These are phyloP conservation scores for Dryadula phaetusa DNA, from an alignment of 2,888 invertebrate species.

Conservation along the genomic window DNA sequence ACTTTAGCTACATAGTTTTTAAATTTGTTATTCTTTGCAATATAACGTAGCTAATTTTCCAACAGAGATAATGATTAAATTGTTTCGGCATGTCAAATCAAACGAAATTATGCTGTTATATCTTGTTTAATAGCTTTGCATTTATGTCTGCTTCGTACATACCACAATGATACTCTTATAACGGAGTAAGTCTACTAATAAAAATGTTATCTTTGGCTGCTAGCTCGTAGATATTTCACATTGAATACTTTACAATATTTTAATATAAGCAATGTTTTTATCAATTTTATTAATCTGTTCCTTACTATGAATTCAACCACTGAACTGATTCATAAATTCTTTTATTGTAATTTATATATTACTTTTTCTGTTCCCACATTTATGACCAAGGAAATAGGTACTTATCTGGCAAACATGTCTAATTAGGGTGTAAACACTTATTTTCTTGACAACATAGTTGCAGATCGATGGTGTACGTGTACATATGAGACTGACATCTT, in stretches of 20 bases:
- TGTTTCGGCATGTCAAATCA: constrained; percentile 84
- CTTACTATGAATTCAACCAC: background rate
- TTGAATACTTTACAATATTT: background rate
- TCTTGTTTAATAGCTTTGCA: constrained; percentile 79
- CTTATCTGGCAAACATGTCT: constrained; percentile 34
- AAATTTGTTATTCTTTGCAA: constrained; percentile 49
- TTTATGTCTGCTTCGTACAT: constrained; percentile 72
- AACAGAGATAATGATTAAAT: constrained; percentile 81
- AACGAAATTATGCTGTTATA: constrained; percentile 84
- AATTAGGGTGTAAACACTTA: constrained; percentile 39
- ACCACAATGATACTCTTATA: constrained; percentile 64
- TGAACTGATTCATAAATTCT: background rate
- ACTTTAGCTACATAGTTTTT: constrained; percentile 54
- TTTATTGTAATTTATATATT: background rate
- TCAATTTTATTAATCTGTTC: no score
- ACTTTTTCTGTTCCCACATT: background rate
- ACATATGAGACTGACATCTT: constrained; percentile 33
- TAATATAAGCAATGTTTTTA: background rate
- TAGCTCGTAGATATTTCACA: background rate
- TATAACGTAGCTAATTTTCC: constrained; percentile 64
- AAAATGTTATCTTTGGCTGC: constrained; percentile 51
- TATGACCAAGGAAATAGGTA: constrained; percentile 26
- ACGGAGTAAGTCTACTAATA: constrained; percentile 70
- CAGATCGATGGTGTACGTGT: constrained; percentile 28
- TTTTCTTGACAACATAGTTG: constrained; percentile 35